These are phyloP conservation scores for Dasysyrphus tricinctus DNA, from an alignment of 2,888 invertebrate genomes.

Conservation along the genomic window DNA sequence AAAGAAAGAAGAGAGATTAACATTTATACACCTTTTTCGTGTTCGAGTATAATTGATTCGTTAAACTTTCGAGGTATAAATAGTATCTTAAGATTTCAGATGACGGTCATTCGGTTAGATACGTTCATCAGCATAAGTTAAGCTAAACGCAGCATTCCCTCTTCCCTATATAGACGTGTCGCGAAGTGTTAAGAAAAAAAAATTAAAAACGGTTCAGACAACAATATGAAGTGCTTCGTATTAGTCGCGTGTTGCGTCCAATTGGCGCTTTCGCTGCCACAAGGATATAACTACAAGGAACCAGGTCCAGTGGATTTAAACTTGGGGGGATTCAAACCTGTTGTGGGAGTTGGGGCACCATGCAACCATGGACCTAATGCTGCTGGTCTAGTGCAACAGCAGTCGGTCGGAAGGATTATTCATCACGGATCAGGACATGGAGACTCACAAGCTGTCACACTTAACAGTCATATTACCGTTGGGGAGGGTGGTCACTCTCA, in stretches of 20 bases:
- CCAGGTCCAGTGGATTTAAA: constrained; percentile 49
- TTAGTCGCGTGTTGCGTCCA: constrained; percentile 65
- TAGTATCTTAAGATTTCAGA: constrained; percentile 76
- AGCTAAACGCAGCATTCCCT: constrained; percentile 25
- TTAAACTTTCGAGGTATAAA: constrained; percentile 77
- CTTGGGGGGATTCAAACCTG: constrained; percentile 64
- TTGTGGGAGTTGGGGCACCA: constrained; percentile 49
- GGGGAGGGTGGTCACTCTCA: constrained; percentile 70
- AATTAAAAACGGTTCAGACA: not conserved
- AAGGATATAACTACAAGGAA: constrained; percentile 76
- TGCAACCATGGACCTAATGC: constrained; percentile 73
- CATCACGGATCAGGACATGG: constrained; percentile 72
- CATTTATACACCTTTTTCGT: constrained; percentile 73
- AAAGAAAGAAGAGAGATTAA: constrained; percentile 73
- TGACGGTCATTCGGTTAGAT: constrained; percentile 76
- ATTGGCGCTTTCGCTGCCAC: constrained; percentile 63
- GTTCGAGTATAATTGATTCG: constrained; percentile 72
- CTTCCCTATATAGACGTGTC: constrained; percentile 4
- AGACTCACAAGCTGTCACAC: constrained; percentile 65
- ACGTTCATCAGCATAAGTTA: constrained; percentile 71
- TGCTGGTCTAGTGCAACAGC: constrained; percentile 71
- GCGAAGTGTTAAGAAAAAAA: constrained; percentile 4
- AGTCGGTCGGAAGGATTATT: constrained; percentile 77
- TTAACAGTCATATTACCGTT: constrained; percentile 72
- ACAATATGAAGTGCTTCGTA: constrained; percentile 72